Base-by-base conservation (phyloP, 1,140 invertebrate genomes). In the Drosophila murphyi region DNA sequence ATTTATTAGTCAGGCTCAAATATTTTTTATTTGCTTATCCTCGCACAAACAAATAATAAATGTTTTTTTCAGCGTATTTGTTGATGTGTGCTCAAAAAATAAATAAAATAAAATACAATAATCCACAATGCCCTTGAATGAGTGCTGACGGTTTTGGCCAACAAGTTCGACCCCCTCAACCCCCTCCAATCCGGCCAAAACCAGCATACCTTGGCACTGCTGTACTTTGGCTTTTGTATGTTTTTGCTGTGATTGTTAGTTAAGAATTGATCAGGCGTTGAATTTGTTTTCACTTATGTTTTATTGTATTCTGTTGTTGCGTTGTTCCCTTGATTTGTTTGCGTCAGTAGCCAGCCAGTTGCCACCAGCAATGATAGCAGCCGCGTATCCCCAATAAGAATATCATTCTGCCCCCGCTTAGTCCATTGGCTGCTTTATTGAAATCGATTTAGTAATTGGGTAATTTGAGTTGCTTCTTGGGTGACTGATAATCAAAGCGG, bases 371-470 rank as follows among this genome's bases (percentile, higher is more conserved):
- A 80, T 71, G 77, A 29, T 20, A 20, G 20, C 41, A 48, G 6
- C 4, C 28, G 45, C 1, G 20, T 20, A 20, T 2, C 20, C 20
- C 20, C 20, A 20, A 20, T 20, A 20, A 20, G 20, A 20, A 20
- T 20, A 20, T 20, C 20, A 1, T 20, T 20, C 20, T 1, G 20
- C 20, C 20, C 20, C 20, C 1, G 20, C 20, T 20, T 51, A 54
- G 45, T 76, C 52, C 61, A 63, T 20, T 12, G 61, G 43, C 59
- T 59, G 47, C 76, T 82, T 76, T 67, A 83, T 68, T 83, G 71
- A 71, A 82, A 82, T 82, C 82, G 80, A 79, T 82, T 83, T 71
- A 60, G 62, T 83, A 83, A 83, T 83, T 83, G 80, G 68, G 52
- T 76, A 83, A 82, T 82, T 81, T 82, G 72, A 52, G 60, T 10